These are phyloP conservation scores for Mylabris phalerata DNA, from an alignment of 1,140 invertebrate species.

Conservation along the genomic window DNA sequence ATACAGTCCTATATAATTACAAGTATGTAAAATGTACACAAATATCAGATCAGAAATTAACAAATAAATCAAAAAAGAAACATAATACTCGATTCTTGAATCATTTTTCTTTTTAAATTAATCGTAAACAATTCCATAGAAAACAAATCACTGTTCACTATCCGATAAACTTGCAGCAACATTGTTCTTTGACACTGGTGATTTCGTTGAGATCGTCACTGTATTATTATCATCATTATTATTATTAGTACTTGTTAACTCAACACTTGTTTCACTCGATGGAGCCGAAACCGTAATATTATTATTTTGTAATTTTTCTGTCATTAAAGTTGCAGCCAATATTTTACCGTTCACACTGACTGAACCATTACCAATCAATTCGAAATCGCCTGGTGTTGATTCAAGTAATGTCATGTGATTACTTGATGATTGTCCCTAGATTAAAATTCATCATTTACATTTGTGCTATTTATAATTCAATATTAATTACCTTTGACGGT, in stretches of 20 bases:
- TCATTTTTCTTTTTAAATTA: no score
- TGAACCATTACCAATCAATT: constrained; percentile 28
- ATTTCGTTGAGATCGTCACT: no score
- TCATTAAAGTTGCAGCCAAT: constrained; percentile 11
- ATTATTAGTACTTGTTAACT: constrained; percentile 5
- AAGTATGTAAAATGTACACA: no score
- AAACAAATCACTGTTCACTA: constrained; percentile 3
- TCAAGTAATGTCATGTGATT: constrained; percentile 33
- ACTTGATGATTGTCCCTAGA: constrained; percentile 9
- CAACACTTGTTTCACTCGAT: constrained; percentile 5
- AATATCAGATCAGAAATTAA: no score
- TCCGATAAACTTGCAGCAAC: constrained; percentile 4
- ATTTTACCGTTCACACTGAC: constrained; percentile 25
- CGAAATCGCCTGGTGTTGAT: constrained; percentile 33
- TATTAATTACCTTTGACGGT: constrained; percentile 7
- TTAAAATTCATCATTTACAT: not conserved
- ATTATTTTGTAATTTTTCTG: constrained; percentile 20
- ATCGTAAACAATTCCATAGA: no score
- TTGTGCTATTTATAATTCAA: not conserved
- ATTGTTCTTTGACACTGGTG: constrained; percentile 4
- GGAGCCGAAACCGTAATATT: constrained; percentile 21
- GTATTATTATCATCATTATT: no score
- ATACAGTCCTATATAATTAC: no score
- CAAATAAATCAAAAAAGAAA: no score
- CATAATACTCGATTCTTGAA: no score